These are phyloP conservation scores for Rhinoderma darwinii DNA, from an alignment of 2,113 vertebrate species.

Conservation along the genomic window DNA sequence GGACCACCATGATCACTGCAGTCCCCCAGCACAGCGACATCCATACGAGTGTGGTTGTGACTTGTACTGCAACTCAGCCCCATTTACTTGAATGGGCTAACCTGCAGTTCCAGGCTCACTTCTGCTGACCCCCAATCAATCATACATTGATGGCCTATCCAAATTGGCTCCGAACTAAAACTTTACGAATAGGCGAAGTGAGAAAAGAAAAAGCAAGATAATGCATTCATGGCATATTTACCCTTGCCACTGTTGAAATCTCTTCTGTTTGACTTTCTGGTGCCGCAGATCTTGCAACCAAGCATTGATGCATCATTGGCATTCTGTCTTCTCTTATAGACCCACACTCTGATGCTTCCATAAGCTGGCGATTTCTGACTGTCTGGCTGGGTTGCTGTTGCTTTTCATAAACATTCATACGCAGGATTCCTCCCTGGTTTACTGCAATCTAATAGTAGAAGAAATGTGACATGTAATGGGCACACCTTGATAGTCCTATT, in stretches of 20 bases:
- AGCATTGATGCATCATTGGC: constrained; percentile 75
- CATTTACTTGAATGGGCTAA: too few species aligned
- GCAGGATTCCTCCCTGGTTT: constrained; percentile 89
- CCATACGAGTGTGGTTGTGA: too few species aligned
- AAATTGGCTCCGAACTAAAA: background rate
- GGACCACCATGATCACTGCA: too few species aligned
- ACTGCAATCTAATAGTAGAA: constrained; percentile 80
- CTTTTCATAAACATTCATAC: constrained; percentile 90
- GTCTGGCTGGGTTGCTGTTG: constrained; percentile 64
- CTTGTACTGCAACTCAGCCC: too few species aligned
- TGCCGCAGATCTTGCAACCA: constrained; percentile 78
- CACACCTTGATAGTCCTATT: background rate
- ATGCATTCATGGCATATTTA: background rate
- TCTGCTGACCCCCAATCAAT: too few species aligned
- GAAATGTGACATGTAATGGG: background rate
- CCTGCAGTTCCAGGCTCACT: too few species aligned
- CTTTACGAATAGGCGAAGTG: too few species aligned
- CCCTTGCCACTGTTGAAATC: constrained; percentile 5
- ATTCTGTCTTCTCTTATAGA: constrained; percentile 77
- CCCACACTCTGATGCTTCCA: constrained; percentile 64
- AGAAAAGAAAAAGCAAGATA: background rate
- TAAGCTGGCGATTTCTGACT: background rate
- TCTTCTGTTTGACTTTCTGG: constrained; percentile 63
- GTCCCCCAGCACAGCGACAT: too few species aligned
- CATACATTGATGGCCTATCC: background rate